phyloP scores from a whole-genome alignment of 2,888 invertebrate genomes.

The Drosophila hamatofila region DNA sequence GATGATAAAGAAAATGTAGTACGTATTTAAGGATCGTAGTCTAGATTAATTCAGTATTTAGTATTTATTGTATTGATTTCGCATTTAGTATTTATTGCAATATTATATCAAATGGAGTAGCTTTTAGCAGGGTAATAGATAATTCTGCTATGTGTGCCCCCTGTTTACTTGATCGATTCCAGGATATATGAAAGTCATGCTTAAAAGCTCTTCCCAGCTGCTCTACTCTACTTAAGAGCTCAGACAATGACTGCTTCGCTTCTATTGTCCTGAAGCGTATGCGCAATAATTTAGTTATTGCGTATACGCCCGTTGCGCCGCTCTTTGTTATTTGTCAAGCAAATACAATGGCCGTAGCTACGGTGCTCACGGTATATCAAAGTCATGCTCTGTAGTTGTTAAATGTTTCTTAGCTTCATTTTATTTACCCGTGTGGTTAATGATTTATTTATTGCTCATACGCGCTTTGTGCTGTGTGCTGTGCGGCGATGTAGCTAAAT shows the following conservation, averaged over 20 bases:
- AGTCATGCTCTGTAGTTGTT: neutral
- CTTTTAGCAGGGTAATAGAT: neutral
- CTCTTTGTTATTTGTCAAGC: neutral
- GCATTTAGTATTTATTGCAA: neutral
- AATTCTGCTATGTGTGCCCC: no score
- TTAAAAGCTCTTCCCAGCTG: neutral
- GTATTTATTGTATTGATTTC: no score
- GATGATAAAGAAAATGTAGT: no score
- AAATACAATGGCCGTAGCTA: neutral
- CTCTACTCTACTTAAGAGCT: neutral
- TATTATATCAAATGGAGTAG: no score
- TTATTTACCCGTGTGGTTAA: conserved; percentile 21
- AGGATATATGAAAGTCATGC: neutral
- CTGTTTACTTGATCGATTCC: neutral
- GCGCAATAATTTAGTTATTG: conserved; percentile 6
- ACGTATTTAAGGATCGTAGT: no score
- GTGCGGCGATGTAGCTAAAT: conserved; percentile 37
- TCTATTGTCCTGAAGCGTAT: neutral
- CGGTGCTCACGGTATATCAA: neutral
- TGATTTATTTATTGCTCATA: conserved; percentile 66
- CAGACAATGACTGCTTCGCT: neutral
- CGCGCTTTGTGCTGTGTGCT: conserved; percentile 37
- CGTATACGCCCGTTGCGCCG: conserved; percentile 3
- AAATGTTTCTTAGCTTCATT: neutral
- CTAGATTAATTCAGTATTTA: no score